Base-by-base conservation (phyloP, 1,140 invertebrate genomes). In the Eumaeus atala region DNA sequence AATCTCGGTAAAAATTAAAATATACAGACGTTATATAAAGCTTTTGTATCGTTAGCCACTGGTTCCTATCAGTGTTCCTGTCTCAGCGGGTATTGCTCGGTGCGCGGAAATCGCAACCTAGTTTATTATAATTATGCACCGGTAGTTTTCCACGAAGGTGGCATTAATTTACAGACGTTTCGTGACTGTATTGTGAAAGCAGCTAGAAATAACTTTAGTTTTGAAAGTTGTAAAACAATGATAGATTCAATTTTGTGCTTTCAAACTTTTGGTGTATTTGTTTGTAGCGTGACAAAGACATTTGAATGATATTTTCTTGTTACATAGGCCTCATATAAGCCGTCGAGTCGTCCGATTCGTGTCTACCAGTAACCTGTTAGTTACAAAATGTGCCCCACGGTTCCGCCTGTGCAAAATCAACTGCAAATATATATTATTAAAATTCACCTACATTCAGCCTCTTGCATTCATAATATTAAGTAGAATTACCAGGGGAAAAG, bases 101-200 rank as follows among this genome's bases (percentile, higher is more conserved):
- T 44, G 40, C 14, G n/a, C 40, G 40, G 40, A 40, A 40, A 44
- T 9, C 17, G 40, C 40, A 44, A 44, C 40, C 40, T 44, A 44
- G 14, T 44, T 44, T 44, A 44, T 16, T 44, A 16, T 44, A 44
- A 44, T 44, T 44, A 44, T 44, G 40, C 40, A 44, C 40, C 40
- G 40, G 40, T 14, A 14, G 40, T 6, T 6, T 16, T 44, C 38
- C 40, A 16, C 40, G 40, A 42, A 40, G 12, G 11, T 9, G 40
- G 12, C 40, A 44, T 44, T 44, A 3, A 44, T 44, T 44, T 16
- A 7, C 40, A 4, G 2, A 9, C 21, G 14, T 17, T 44, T 44
- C 40, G 40, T 44, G 40, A 44, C 40, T 1, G 8, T 40, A 11
- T 40, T 35, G 34, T 35, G 38, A 40, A 40, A 44, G 3, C 16